phyloP scores from a whole-genome alignment of 2,797 vertebrate genomes.

The Ceryle rudis region DNA sequence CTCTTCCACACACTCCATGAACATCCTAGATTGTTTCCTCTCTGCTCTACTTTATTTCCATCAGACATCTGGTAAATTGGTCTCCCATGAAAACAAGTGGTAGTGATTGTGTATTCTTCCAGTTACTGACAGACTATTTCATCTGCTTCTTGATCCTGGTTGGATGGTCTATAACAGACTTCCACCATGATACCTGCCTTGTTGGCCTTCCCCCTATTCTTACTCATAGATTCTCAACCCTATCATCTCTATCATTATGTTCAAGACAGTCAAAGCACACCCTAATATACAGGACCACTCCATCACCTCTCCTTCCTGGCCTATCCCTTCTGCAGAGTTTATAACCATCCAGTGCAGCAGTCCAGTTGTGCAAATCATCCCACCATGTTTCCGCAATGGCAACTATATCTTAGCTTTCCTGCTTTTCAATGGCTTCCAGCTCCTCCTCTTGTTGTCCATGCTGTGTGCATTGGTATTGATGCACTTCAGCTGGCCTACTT shows the following conservation, averaged over 20 bases:
- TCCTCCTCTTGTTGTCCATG: background rate
- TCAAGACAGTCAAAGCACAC: background rate
- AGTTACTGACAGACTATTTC: too few species aligned
- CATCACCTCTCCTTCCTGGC: background rate
- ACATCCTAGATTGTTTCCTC: too few species aligned
- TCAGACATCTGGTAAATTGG: too few species aligned
- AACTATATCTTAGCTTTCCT: background rate
- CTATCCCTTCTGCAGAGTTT: background rate
- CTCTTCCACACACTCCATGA: too few species aligned
- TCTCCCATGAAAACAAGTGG: too few species aligned
- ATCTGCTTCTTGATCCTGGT: too few species aligned
- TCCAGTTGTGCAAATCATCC: background rate
- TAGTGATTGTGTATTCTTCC: too few species aligned
- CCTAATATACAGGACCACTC: background rate
- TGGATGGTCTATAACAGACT: background rate
- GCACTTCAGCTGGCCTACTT: background rate
- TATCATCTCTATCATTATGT: too few species aligned
- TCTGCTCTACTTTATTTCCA: too few species aligned
- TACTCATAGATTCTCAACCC: background rate
- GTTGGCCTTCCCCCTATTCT: background rate
- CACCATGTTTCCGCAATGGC: background rate
- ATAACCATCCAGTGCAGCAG: background rate
- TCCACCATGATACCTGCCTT: background rate
- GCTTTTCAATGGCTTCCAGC: background rate
- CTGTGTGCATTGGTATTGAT: background rate